Conservation (phyloP, 2,113 vertebrate genomes). For the Neopipo cinnamomea region DNA sequence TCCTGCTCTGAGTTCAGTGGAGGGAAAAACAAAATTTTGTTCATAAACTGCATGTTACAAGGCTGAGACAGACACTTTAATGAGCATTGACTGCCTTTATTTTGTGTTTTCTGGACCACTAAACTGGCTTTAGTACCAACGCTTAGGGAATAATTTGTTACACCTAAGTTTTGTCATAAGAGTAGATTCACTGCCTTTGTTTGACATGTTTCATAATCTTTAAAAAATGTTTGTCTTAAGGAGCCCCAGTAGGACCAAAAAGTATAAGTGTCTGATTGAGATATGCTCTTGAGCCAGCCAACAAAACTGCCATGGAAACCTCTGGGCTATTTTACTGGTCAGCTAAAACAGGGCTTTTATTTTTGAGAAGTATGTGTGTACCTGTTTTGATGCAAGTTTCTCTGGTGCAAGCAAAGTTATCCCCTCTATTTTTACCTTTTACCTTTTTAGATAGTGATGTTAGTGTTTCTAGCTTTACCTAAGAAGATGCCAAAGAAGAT, state of each 20-base stretch:
- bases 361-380: neutral
- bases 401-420: neutral
- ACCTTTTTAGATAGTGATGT: neutral
- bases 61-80: neutral
- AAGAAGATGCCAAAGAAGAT: neutral
- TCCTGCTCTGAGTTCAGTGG: neutral
- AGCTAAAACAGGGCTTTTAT: neutral
- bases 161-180: neutral
- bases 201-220: neutral
- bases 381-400: neutral
- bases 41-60: neutral
- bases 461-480: neutral
- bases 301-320: neutral
- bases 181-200: neutral
- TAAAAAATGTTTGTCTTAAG: neutral
- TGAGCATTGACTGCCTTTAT: neutral
- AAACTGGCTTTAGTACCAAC: neutral
- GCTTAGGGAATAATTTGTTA: neutral
- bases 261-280: accelerated
- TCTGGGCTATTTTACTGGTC: neutral
- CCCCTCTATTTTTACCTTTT: neutral
- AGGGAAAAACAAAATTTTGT: neutral
- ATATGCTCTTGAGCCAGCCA: neutral
- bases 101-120: slow-evolving; percentile 5
- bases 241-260: neutral